phyloP scores from a whole-genome alignment of 2,113 vertebrate species.

The Thymallus thymallus region DNA sequence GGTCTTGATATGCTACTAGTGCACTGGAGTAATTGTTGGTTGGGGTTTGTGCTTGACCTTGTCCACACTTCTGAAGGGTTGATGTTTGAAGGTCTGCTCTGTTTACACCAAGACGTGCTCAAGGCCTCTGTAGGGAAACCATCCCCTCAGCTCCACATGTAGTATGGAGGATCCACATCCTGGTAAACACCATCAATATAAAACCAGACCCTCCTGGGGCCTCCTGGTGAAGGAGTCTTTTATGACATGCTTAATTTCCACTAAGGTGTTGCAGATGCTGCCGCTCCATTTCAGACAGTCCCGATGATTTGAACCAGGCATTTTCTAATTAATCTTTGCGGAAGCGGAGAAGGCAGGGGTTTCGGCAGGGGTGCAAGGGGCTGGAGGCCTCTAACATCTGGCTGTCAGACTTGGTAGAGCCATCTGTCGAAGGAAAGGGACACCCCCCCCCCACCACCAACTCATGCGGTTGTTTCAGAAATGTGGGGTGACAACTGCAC shows the following conservation, averaged over 20 bases:
- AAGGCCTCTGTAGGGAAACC: no score
- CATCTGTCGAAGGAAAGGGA: conserved; percentile 23
- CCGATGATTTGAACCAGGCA: conserved; percentile 15
- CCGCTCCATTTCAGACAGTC: neutral
- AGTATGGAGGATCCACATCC: no score
- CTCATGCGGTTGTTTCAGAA: neutral
- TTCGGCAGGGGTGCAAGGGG: conserved; percentile 44
- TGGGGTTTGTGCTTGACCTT: neutral
- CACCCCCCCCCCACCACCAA: no score
- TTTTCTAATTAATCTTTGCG: conserved; percentile 56
- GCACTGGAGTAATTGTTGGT: no score
- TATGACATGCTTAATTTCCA: neutral
- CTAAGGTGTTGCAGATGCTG: neutral
- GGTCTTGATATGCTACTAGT: neutral
- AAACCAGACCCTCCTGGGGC: neutral
- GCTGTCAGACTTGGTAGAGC: conserved; percentile 52
- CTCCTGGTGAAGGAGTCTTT: neutral
- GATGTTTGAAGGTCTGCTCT: no score
- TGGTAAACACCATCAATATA: neutral
- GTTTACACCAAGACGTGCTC: no score
- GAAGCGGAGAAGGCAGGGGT: conserved; percentile 43
- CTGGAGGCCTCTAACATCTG: conserved; percentile 49
- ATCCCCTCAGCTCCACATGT: no score
- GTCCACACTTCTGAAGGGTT: neutral
- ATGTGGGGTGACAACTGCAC: conserved; percentile 1